A percentile compares a stretch with the other conserved stretches of the same genome.
phyloP scores from a whole-genome alignment of 2,797 vertebrate species.

The Pangasius larnaudii region DNA sequence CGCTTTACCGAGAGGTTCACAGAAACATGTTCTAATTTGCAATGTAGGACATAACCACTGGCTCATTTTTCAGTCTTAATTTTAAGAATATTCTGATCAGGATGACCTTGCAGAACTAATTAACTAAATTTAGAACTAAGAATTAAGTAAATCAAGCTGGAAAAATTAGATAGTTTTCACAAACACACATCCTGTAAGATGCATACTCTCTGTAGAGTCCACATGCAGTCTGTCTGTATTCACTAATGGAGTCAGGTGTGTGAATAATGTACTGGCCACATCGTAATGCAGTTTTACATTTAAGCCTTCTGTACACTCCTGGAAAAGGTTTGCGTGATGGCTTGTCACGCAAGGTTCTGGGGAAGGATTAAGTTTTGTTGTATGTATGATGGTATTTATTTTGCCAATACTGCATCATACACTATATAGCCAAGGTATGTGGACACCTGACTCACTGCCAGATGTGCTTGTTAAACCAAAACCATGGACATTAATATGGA shows the following conservation, averaged over 20 bases:
- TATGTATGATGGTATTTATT: neutral
- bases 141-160: neutral
- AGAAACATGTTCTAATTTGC: neutral
- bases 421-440: neutral
- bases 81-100: neutral
- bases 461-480: neutral
- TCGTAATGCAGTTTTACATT: neutral
- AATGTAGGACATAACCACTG: neutral
- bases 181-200: neutral
- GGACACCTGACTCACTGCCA: neutral
- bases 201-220: neutral
- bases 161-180: neutral
- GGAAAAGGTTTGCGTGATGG: neutral
- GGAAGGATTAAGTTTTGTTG: no score
- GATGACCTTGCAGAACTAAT: neutral
- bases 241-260: neutral
- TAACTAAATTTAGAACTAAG: no score
- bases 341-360: neutral
- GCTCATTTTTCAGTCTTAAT: neutral
- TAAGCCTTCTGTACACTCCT: neutral
- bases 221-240: constrained; percentile 8
- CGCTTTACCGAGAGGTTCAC: neutral
- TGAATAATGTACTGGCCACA: no score
- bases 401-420: neutral
- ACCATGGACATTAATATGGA: neutral